These are phyloP conservation scores for Drosophila borealis DNA, from an alignment of 2,888 invertebrate genomes.

Conservation along the genomic window DNA sequence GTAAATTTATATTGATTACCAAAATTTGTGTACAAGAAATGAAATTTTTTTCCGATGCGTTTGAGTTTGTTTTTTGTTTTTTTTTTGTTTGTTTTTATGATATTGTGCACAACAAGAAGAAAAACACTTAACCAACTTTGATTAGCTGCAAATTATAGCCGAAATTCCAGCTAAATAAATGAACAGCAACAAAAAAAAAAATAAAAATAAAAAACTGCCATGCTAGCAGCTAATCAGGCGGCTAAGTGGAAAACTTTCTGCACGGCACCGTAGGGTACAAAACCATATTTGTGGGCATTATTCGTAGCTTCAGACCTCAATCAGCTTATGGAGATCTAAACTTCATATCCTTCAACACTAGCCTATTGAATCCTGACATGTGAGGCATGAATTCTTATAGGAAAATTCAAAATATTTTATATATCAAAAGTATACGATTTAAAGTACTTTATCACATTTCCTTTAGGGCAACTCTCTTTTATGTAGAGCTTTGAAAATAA, in stretches of 20 bases:
- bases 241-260: slow-evolving; percentile 34
- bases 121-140: slow-evolving; percentile 32
- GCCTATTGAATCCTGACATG: too few relatives aligned
- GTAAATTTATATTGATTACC: slow-evolving; percentile 30
- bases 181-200: background rate
- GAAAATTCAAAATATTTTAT: too few relatives aligned
- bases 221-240: slow-evolving; percentile 42
- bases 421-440: too few relatives aligned
- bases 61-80: background rate
- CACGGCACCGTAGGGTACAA: slow-evolving; percentile 15
- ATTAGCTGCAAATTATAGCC: slow-evolving; percentile 32
- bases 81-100: slow-evolving; percentile 1
- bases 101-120: slow-evolving; percentile 3
- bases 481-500: too few relatives aligned
- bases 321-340: too few relatives aligned
- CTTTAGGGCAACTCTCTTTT: too few relatives aligned
- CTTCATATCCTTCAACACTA: too few relatives aligned
- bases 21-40: slow-evolving; percentile 22
- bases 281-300: background rate
- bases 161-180: slow-evolving; percentile 22
- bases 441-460: too few relatives aligned
- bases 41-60: background rate
- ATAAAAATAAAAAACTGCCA: slow-evolving; percentile 20
- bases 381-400: too few relatives aligned
- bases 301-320: background rate